phyloP scores from a whole-genome alignment of 2,797 vertebrate species.

The Tadarida brasiliensis region DNA sequence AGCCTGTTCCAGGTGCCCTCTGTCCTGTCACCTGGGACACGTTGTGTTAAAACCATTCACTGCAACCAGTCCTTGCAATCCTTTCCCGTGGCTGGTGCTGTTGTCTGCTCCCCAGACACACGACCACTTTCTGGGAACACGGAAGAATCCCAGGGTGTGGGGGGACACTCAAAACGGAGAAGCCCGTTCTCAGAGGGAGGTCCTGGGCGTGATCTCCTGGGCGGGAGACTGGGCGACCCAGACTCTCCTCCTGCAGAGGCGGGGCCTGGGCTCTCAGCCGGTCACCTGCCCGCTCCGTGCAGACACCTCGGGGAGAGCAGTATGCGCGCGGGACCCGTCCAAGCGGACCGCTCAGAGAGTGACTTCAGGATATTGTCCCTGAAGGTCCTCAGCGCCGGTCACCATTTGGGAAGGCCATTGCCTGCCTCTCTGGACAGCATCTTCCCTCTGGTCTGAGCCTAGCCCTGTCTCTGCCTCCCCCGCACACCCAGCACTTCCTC shows the following conservation, averaged over 20 bases:
- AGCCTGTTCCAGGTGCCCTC: rapidly evolving
- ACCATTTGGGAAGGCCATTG: background rate
- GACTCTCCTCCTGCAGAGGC: too few relatives aligned
- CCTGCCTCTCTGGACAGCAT: background rate
- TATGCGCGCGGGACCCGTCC: too few relatives aligned
- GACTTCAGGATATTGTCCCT: background rate
- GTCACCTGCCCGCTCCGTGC: too few relatives aligned
- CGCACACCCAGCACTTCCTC: background rate
- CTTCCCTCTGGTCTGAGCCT: background rate
- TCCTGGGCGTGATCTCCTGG: background rate
- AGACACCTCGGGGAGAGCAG: too few relatives aligned
- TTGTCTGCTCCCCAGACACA: background rate
- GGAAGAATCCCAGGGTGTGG: rapidly evolving
- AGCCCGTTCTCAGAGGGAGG: background rate
- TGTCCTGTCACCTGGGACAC: too few relatives aligned
- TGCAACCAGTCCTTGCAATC: rapidly evolving
- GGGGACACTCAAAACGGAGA: too few relatives aligned
- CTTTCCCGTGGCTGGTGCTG: rapidly evolving
- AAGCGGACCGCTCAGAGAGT: background rate
- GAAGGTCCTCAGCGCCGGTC: background rate
- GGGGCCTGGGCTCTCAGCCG: background rate
- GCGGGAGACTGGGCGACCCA: too few relatives aligned
- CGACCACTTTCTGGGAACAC: background rate
- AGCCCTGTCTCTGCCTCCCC: background rate
- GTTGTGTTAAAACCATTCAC: rapidly evolving